Conservation (phyloP, 2,113 vertebrate genomes). For the Ciconia stormi region DNA sequence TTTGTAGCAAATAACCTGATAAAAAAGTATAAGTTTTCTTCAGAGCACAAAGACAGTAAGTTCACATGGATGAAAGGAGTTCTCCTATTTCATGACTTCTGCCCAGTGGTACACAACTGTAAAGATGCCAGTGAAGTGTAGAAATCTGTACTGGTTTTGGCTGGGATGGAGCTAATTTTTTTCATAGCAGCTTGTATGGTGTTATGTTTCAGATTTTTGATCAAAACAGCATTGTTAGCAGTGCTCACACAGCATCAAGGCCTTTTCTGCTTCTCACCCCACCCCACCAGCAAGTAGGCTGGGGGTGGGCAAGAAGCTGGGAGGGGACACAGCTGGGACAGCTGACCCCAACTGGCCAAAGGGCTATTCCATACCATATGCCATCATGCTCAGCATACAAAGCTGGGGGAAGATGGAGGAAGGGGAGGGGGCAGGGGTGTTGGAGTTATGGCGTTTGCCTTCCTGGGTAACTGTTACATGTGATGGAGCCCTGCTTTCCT, state of each 20-base stretch:
- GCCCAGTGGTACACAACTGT: not conserved
- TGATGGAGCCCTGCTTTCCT: not conserved
- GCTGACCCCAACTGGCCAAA: not conserved
- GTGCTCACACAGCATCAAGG: not conserved
- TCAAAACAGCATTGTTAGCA: not conserved
- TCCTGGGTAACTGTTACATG: fast-evolving
- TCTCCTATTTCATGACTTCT: not conserved
- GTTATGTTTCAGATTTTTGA: not conserved
- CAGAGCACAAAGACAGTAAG: not conserved
- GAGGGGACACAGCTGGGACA: not conserved
- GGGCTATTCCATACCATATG: not conserved
- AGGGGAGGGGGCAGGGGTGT: not conserved
- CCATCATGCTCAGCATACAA: not conserved
- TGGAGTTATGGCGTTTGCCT: not conserved
- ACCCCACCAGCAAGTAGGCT: not conserved
- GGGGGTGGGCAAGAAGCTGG: not conserved
- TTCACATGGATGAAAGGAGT: not conserved
- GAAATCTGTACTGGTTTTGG: not conserved
- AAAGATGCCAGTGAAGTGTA: not conserved
- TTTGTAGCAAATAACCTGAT: not conserved
- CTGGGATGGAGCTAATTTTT: not conserved
- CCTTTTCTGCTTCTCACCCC: not conserved
- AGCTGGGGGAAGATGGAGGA: not conserved
- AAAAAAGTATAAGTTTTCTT: not conserved
- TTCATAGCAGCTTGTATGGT: not conserved